These are phyloP conservation scores for Lepidurus packardi DNA, from an alignment of 1,140 invertebrate species.

Conservation along the genomic window DNA sequence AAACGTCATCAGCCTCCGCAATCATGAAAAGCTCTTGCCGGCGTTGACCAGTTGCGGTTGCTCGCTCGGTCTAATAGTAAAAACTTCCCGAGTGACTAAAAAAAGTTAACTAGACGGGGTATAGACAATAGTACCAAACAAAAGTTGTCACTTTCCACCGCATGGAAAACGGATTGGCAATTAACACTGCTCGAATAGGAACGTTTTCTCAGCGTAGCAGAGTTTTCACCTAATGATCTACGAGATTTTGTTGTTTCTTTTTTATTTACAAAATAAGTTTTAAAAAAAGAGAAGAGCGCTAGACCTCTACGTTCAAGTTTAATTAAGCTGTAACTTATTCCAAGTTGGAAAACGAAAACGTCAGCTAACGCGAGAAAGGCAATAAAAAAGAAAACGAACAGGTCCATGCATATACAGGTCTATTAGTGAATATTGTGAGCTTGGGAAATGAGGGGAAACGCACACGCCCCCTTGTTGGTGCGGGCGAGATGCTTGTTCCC, in stretches of 20 bases:
- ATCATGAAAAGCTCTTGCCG: background rate
- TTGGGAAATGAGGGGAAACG: background rate
- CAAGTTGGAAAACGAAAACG: background rate
- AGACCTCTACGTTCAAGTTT: constrained; percentile 3
- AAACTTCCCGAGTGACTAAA: background rate
- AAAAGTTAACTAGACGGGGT: no score
- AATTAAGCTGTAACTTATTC: constrained; percentile 19
- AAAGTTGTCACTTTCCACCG: constrained; percentile 7
- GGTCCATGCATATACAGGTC: background rate
- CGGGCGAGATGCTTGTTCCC: constrained; percentile 16
- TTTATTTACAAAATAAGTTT: background rate
- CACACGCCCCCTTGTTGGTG: constrained; percentile 13
- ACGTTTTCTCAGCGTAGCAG: no score
- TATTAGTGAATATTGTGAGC: constrained; percentile 22
- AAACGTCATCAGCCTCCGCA: background rate
- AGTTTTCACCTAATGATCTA: no score
- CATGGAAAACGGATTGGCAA: background rate
- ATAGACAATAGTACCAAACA: background rate
- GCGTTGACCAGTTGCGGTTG: constrained; percentile 20
- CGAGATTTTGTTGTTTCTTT: background rate
- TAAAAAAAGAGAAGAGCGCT: background rate
- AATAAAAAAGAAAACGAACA: background rate
- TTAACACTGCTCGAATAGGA: no score
- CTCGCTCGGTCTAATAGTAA: constrained; percentile 12
- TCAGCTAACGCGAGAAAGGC: constrained; percentile 13